Conservation (phyloP, 2,797 vertebrate genomes). For the Cheirogaleus major region DNA sequence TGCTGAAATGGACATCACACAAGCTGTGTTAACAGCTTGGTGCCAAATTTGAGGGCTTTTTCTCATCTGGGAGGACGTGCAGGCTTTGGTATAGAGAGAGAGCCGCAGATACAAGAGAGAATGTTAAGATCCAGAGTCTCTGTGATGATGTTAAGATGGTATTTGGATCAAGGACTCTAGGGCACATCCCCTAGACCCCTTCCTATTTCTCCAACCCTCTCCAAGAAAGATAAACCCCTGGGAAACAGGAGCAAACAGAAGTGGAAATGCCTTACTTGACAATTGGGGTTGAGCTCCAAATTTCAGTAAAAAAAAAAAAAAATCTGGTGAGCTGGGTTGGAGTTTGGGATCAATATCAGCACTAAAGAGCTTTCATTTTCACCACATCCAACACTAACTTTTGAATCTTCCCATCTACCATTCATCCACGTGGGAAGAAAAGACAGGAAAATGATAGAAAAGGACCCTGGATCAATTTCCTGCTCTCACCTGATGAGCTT, state of each 20-base stretch:
- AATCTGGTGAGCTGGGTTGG: not conserved
- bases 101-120: not conserved
- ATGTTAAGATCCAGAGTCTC: not conserved
- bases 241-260: not conserved
- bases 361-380: not conserved
- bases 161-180: not conserved
- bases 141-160: not conserved
- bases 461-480: not conserved
- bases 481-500: not conserved
- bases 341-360: not conserved
- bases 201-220: not conserved
- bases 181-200: rapidly evolving
- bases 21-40: not conserved
- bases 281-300: not conserved
- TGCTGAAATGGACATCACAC: not conserved
- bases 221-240: not conserved
- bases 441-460: not conserved
- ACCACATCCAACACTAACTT: not conserved
- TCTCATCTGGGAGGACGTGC: not conserved
- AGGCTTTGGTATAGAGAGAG: not conserved
- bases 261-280: not conserved
- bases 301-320: not conserved
- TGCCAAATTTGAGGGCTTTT: not conserved
- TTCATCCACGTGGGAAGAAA: not conserved
- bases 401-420: not conserved